Percentiles rank a stretch among this genome's conserved stretches.
Evolutionary conservation across 2,888 invertebrate genomes (phyloP).

Genomic region (Uropetala carovei): DNA sequence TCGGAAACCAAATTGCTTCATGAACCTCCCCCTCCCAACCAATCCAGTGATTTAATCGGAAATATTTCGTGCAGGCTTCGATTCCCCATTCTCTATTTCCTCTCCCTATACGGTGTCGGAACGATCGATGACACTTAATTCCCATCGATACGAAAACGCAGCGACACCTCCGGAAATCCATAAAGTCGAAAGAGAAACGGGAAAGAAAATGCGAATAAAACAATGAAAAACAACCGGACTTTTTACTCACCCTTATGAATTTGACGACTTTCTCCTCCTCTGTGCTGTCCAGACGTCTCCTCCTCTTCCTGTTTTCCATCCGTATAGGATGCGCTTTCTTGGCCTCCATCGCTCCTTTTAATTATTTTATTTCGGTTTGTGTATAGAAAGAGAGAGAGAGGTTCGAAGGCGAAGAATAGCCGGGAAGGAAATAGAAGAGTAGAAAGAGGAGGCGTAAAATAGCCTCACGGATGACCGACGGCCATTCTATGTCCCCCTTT

Average conservation of each 20-base stretch:
- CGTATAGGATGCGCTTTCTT: slow-evolving; percentile 26
- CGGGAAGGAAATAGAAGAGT: background rate
- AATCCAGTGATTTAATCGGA: no score
- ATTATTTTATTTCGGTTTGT: background rate
- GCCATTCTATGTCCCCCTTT: background rate
- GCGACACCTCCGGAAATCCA: background rate
- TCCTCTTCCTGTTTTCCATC: slow-evolving; percentile 8
- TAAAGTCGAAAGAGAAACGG: background rate
- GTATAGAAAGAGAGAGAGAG: no score
- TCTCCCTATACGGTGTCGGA: background rate
- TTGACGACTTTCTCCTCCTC: slow-evolving; percentile 59
- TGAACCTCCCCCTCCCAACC: no score
- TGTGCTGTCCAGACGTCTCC: slow-evolving; percentile 32
- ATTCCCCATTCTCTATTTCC: background rate
- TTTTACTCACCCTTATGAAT: slow-evolving; percentile 36
- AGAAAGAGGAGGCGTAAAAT: background rate
- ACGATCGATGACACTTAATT: background rate
- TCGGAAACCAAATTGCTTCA: no score
- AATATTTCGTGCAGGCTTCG: background rate
- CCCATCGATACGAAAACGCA: background rate
- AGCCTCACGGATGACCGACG: background rate
- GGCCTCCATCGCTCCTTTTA: background rate
- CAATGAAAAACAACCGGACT: background rate
- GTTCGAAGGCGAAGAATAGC: background rate
- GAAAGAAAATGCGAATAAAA: background rate